Percentiles rank a stretch among this genome's conserved stretches.
These are phyloP conservation scores for Gila orcuttii DNA, from an alignment of 2,113 vertebrate genomes.

Conservation along the genomic window DNA sequence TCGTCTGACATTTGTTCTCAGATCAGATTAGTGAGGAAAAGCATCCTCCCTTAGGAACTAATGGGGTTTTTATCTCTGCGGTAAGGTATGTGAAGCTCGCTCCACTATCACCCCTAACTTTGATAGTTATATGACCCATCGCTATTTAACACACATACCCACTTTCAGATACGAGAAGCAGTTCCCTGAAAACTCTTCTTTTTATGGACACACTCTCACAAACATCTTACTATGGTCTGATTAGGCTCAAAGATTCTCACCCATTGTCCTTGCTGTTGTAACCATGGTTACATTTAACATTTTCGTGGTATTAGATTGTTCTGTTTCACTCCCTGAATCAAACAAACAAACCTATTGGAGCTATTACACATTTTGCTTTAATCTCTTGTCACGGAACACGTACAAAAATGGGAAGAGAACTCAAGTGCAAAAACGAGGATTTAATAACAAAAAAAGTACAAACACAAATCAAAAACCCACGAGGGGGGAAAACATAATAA, in stretches of 20 bases:
- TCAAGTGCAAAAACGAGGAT: no score
- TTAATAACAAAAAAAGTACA: no score
- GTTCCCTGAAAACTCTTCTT: background rate
- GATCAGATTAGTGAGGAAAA: constrained; percentile 46
- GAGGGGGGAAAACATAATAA: no score
- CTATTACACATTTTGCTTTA: background rate
- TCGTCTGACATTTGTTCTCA: constrained; percentile 46
- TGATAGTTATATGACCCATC: constrained; percentile 15
- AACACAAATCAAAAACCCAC: no score
- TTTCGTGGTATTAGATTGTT: background rate
- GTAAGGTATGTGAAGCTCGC: constrained; percentile 26
- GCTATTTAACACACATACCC: constrained; percentile 21
- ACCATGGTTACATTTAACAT: background rate
- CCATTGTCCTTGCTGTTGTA: constrained; percentile 3
- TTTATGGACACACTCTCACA: constrained; percentile 2
- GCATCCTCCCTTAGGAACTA: constrained; percentile 12
- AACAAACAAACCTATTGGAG: constrained; percentile 1
- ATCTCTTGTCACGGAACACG: no score
- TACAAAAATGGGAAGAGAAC: no score
- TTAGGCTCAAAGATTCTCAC: constrained; percentile 3
- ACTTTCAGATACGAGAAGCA: background rate
- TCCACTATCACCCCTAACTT: constrained; percentile 26
- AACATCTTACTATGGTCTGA: background rate
- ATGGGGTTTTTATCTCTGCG: constrained; percentile 26
- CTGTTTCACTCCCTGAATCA: background rate